Conservation (phyloP, 2,797 vertebrate genomes). For the Champsocephalus gunnari region DNA sequence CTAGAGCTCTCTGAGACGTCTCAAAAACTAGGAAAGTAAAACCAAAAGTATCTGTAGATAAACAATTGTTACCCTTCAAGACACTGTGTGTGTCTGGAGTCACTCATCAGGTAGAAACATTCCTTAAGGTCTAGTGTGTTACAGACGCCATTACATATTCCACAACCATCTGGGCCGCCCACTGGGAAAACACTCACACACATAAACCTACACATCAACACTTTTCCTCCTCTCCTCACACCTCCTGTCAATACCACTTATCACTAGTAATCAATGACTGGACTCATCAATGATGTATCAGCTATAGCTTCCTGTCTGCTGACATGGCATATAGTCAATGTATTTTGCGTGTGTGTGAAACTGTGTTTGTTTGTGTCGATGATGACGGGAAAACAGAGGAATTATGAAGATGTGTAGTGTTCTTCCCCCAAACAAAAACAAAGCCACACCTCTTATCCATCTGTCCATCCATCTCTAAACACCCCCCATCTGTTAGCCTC, state of each 20-base stretch:
- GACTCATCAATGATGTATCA: constrained; percentile 76
- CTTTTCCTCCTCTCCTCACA: constrained; percentile 66
- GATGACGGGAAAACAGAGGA: constrained; percentile 15
- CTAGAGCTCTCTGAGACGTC: neutral
- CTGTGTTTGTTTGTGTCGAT: constrained; percentile 7
- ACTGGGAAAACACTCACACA: constrained; percentile 47
- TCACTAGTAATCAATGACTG: constrained; percentile 75
- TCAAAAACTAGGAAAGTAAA: constrained; percentile 3
- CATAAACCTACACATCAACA: constrained; percentile 61
- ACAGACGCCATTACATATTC: constrained; percentile 45
- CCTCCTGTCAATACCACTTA: constrained; percentile 80
- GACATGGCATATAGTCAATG: constrained; percentile 44
- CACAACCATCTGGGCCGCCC: constrained; percentile 36
- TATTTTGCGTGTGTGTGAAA: constrained; percentile 1
- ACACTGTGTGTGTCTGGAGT: constrained; percentile 2
- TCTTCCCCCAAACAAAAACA: constrained; percentile 19
- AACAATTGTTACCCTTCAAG: neutral
- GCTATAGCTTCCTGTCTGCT: constrained; percentile 72
- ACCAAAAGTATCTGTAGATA: neutral
- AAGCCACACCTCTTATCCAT: constrained; percentile 21
- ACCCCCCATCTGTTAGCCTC: neutral
- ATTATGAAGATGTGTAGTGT: constrained; percentile 23
- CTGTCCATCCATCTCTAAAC: constrained; percentile 12
- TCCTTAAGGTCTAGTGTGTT: constrained; percentile 31
- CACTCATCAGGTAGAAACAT: constrained; percentile 11